Evolutionary conservation across 2,888 invertebrate genomes (phyloP).

Genomic region (Acleris literana): DNA sequence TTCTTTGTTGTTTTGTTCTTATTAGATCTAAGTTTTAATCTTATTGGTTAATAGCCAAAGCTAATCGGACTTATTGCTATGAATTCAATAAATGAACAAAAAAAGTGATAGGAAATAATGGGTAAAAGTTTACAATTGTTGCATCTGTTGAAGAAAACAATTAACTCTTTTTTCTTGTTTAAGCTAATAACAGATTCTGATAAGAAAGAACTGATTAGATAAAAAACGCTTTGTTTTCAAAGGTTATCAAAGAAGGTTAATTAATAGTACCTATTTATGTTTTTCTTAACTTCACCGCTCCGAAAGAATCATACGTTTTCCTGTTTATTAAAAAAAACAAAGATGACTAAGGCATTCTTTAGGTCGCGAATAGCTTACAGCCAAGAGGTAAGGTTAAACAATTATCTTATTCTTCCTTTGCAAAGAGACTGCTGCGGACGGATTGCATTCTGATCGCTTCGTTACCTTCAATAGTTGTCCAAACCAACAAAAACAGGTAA

Average conservation of each 20-base stretch:
- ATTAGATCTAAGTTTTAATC: background rate
- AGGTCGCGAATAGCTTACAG: background rate
- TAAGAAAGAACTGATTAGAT: slow-evolving; percentile 43
- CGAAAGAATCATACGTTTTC: slow-evolving; percentile 22
- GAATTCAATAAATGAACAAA: too few species aligned
- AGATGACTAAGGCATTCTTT: slow-evolving; percentile 26
- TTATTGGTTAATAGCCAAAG: background rate
- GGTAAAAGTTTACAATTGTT: too few species aligned
- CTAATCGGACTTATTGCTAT: too few species aligned
- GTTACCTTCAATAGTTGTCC: slow-evolving; percentile 65
- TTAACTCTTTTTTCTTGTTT: too few species aligned
- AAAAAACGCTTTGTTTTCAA: slow-evolving; percentile 35
- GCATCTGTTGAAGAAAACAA: too few species aligned
- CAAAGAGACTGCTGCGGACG: slow-evolving; percentile 58
- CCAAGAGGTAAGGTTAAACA: slow-evolving; percentile 29
- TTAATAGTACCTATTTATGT: background rate
- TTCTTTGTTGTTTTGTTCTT: background rate
- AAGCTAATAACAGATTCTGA: slow-evolving; percentile 37
- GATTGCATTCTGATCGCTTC: slow-evolving; percentile 57
- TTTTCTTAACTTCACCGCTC: slow-evolving; percentile 5
- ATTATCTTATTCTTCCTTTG: slow-evolving; percentile 39
- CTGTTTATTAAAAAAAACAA: slow-evolving; percentile 32
- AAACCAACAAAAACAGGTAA: slow-evolving; percentile 63
- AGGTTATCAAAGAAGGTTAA: slow-evolving; percentile 19
- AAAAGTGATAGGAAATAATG: too few species aligned